phyloP scores from a whole-genome alignment of 2,113 vertebrate species.

The Toxotes chatareus region DNA sequence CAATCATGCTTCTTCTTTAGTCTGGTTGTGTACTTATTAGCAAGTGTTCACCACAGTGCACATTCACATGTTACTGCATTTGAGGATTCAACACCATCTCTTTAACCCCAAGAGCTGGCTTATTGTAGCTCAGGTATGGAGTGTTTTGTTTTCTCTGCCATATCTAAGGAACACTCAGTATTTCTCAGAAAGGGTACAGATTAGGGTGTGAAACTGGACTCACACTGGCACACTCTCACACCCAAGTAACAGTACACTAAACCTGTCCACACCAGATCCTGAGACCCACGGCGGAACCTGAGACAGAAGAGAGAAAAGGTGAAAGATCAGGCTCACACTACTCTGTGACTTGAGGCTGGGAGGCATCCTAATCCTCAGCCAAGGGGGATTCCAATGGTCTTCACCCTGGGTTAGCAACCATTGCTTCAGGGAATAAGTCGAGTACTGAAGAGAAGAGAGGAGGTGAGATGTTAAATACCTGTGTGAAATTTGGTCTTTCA shows the following conservation, averaged over 20 bases:
- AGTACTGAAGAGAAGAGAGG: conserved; percentile 40
- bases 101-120: conserved; percentile 7
- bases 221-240: conserved; percentile 72
- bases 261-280: conserved; percentile 38
- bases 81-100: conserved; percentile 30
- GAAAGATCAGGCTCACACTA: conserved; percentile 69
- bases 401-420: conserved; percentile 20
- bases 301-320: conserved; percentile 65
- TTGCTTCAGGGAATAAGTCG: conserved; percentile 52
- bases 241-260: conserved; percentile 72
- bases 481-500: conserved; percentile 55
- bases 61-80: conserved; percentile 15
- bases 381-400: conserved; percentile 51
- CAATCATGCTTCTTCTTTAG: background rate
- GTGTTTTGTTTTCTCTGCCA: conserved; percentile 63
- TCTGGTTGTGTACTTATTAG: background rate
- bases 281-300: conserved; percentile 36
- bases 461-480: conserved; percentile 65
- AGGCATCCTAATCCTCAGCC: conserved; percentile 39
- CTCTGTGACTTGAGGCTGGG: conserved; percentile 68
- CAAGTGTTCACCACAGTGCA: background rate
- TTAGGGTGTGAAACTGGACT: conserved; percentile 60
- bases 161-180: conserved; percentile 71
- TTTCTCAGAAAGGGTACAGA: conserved; percentile 71
- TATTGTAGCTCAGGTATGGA: background rate